Evolutionary conservation across 2,113 vertebrate species (phyloP), one percentile per base, ranked within the genome.

Genomic region (Istiophorus platypterus): DNA sequence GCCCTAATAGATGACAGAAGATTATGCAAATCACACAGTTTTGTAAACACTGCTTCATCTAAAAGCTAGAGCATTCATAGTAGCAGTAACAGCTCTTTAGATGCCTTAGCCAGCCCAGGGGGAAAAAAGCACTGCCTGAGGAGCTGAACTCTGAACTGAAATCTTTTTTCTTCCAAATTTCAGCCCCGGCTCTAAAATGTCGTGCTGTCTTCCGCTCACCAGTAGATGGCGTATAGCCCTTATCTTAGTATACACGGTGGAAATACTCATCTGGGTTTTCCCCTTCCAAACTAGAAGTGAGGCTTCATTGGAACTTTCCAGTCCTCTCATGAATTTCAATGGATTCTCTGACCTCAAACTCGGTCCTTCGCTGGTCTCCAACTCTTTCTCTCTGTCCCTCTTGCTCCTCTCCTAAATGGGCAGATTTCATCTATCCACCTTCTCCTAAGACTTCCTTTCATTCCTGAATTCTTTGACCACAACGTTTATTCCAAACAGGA

Each of bases 401-500:
- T 67, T 24, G 24, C 63, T 80, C 54, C 70, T 87, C 61, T 72
- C 62, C 76, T 22, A 61, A 78, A 74, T 34, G 82, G n/a, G 56
- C 84, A 89, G 84, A 78, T 86, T 86, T 88, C 87, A 88, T 89
- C 85, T 56, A 41, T 80, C 88, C 80, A 90, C 85, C 76, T 89
- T 88, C 81, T 73, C 87, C 84, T 90, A 92, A 92, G 66, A 86
- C 83, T 41, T 49, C 82, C 78, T 92, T 93, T 94, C 89, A 93
- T 74, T 88, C 87, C 90, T 87, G 91, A 72, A 91, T 90, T 92
- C 91, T 91, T 91, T 93, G 73, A 90, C 57, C 78, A 47, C 70
- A 59, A 84, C 86, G 90, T 93, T 92, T 94, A 93, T 94, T 94
- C 91, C 92, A 84, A 85, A 92, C 90, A 89, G 91, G 74, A 85